Evolutionary conservation across 1,140 invertebrate genomes (phyloP).

Genomic region (Myzus persicae): DNA sequence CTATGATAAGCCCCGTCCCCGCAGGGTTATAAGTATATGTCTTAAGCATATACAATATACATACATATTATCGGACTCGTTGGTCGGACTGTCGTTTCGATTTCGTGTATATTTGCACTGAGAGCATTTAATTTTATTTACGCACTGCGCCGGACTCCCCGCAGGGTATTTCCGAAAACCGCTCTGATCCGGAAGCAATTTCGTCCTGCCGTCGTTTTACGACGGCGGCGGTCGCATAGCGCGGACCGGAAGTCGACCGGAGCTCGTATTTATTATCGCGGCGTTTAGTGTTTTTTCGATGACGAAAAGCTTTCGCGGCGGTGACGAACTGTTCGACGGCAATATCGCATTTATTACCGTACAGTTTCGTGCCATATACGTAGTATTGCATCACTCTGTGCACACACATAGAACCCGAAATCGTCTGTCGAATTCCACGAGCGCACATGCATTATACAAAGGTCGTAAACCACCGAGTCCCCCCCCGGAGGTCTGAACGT

Average conservation of each 20-base stretch:
- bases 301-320: conserved; percentile 39
- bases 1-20: too few relatives aligned
- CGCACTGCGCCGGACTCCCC: not conserved
- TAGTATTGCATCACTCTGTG: not conserved
- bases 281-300: conserved; percentile 16
- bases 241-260: not conserved
- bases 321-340: not conserved
- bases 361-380: not conserved
- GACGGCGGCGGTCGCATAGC: conserved; percentile 18
- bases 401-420: not conserved
- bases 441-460: not conserved
- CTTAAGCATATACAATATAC: too few relatives aligned
- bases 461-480: conserved; percentile 37
- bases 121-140: not conserved
- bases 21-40: too few relatives aligned
- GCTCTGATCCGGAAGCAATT: not conserved
- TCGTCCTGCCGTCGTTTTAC: not conserved
- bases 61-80: too few relatives aligned
- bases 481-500: not conserved
- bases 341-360: not conserved
- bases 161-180: not conserved
- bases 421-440: conserved; percentile 21
- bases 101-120: not conserved
- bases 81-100: too few relatives aligned
- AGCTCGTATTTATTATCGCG: conserved; percentile 29